Base-by-base conservation (phyloP, 2,888 invertebrate genomes). In the Noctua fimbriata region DNA sequence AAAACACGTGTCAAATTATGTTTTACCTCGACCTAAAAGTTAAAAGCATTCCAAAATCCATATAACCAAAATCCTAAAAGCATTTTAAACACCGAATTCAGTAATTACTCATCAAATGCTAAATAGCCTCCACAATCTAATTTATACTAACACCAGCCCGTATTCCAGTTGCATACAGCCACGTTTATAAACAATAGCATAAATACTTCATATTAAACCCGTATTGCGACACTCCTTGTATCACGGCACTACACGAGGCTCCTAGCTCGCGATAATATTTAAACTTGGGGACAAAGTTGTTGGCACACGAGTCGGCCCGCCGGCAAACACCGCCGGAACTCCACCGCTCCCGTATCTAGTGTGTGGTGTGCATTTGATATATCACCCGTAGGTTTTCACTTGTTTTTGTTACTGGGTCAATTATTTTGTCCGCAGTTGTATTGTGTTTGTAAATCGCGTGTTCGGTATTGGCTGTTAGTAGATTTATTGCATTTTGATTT, bases 311-410 rank as follows among this genome's bases (percentile, higher is more conserved):
- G 85, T 84, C 82, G 83, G 77, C 80, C 76, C 77, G 86, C 82
- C 84, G 79, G 87, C 87, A 83, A 88, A 88, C 89, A 88, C 81
- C 88, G 86, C 88, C 86, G 88, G 88, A 86, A 89, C 88, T 88
- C 88, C 66, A 81, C 84, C 87, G 87, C 87, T 84, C 83, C 87
- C 82, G 82, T 89, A 87, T 86, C 89, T 84, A 80, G 78, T 87
- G 81, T 89, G 87, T 83, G 89, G 89, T 89, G 88, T 88, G 87
- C 81, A 79, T 84, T 90, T 91, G 91, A 91, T 90, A 89, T 87
- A 91, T 89, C 81, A 87, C 87, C 81, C 76, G 87, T 78, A 81
- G 84, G 86, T 90, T 91, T 89, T 88, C 84, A 80, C 84, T 87
- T 87, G 88, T 88, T 90, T 90, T 88, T 90, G 88, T 88, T 90